Evolutionary conservation across 1,140 invertebrate species (phyloP).

Genomic region (Cyclina sinensis): DNA sequence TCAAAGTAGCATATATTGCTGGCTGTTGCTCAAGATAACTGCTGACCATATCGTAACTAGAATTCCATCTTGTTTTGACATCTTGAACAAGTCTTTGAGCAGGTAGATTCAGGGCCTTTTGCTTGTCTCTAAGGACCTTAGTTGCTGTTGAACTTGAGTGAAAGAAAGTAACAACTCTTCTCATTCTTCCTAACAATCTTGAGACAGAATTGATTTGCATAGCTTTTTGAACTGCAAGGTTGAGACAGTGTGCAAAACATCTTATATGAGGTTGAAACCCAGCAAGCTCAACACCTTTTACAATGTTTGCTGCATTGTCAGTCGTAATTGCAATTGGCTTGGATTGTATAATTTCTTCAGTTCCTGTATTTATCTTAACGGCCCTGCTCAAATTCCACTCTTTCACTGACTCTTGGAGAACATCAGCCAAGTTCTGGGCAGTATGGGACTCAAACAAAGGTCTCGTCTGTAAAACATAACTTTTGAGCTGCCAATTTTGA

Average conservation of each 20-base stretch:
- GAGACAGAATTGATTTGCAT: not conserved
- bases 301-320: not conserved
- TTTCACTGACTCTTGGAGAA: not conserved
- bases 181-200: not conserved
- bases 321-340: too few relatives aligned
- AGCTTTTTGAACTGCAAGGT: not conserved
- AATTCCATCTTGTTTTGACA: conserved; percentile 1
- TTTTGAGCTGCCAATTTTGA: not conserved
- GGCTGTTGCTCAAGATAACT: conserved; percentile 21
- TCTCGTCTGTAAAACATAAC: conserved; percentile 9
- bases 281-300: not conserved
- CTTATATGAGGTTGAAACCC: not conserved
- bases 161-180: too few relatives aligned
- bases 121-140: not conserved
- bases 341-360: too few relatives aligned
- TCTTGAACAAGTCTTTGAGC: not conserved
- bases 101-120: not conserved
- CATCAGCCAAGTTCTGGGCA: not conserved
- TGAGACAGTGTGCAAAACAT: conserved; percentile 3
- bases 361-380: too few relatives aligned
- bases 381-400: too few relatives aligned
- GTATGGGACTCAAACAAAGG: not conserved
- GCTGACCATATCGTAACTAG: not conserved
- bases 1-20: not conserved
- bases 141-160: not conserved